Conservation (phyloP, 2,888 invertebrate species). For the Drosophila sordidapex region DNA sequence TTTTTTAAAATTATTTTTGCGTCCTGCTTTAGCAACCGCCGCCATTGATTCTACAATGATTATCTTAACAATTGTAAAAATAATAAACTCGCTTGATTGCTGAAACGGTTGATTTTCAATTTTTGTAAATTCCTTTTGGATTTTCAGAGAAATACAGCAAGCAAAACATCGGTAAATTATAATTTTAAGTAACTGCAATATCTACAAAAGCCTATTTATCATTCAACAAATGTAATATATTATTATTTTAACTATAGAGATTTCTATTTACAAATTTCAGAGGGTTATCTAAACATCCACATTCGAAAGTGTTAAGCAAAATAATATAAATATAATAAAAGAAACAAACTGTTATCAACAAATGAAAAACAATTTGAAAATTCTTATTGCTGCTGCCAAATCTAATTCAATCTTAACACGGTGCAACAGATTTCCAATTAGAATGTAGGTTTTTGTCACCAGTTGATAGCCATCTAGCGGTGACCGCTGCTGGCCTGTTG, state of each 20-base stretch:
- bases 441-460: not conserved
- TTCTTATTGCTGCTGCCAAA: not conserved
- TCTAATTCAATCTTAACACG: not conserved
- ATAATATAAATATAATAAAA: not conserved
- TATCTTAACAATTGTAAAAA: constrained; percentile 35
- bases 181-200: not conserved
- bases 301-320: not conserved
- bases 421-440: not conserved
- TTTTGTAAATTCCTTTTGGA: not conserved
- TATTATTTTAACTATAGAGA: not conserved
- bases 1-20: constrained; percentile 4
- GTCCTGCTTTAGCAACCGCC: constrained; percentile 1
- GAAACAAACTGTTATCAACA: not conserved
- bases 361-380: not conserved
- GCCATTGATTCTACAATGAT: constrained; percentile 27
- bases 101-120: constrained; percentile 1
- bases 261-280: not conserved
- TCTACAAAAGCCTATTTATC: not conserved
- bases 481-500: not conserved
- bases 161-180: not conserved
- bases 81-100: constrained; percentile 33
- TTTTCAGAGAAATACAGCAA: not conserved
- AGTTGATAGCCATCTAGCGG: not conserved
- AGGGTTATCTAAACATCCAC: not conserved
- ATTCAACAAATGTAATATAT: not conserved